phyloP scores from a whole-genome alignment of 2,797 vertebrate species.

The Geotrypetes seraphini region DNA sequence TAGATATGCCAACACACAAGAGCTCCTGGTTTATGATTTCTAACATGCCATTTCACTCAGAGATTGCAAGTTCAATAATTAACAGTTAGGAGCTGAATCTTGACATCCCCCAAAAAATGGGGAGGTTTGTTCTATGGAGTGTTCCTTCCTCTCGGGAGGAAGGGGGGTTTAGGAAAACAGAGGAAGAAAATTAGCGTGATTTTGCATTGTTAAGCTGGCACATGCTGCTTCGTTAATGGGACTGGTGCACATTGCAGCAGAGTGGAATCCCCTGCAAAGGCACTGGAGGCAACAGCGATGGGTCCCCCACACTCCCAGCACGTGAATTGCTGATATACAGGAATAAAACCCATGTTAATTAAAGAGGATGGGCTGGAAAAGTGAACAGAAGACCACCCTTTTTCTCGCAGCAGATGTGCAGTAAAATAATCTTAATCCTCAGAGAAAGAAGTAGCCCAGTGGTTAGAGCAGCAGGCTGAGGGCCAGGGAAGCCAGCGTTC shows the following conservation, averaged over 20 bases:
- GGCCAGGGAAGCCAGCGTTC: no score
- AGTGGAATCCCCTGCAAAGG: slow-evolving; percentile 8
- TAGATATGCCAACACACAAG: no score
- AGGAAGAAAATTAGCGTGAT: slow-evolving; percentile 1
- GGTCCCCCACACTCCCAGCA: no score
- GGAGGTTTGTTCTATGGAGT: not conserved
- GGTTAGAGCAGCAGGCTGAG: no score
- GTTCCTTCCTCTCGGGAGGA: slow-evolving; percentile 13
- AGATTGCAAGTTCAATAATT: slow-evolving; percentile 7
- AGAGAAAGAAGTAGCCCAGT: no score
- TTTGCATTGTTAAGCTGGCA: slow-evolving; percentile 10
- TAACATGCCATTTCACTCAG: not conserved
- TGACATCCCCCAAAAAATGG: slow-evolving; percentile 1
- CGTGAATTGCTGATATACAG: no score
- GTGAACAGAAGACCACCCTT: no score
- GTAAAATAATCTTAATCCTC: no score
- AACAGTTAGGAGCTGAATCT: slow-evolving; percentile 1
- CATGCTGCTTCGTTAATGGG: slow-evolving; percentile 31
- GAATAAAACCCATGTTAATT: not conserved
- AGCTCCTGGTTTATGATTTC: slow-evolving; percentile 16
- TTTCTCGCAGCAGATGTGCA: no score
- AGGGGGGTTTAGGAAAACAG: slow-evolving; percentile 9
- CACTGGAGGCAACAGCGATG: no score
- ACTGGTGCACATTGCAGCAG: slow-evolving; percentile 22
- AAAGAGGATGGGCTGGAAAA: not conserved